Evolutionary conservation across 2,113 vertebrate genomes (phyloP).

Genomic region (Patagioenas fasciata): DNA sequence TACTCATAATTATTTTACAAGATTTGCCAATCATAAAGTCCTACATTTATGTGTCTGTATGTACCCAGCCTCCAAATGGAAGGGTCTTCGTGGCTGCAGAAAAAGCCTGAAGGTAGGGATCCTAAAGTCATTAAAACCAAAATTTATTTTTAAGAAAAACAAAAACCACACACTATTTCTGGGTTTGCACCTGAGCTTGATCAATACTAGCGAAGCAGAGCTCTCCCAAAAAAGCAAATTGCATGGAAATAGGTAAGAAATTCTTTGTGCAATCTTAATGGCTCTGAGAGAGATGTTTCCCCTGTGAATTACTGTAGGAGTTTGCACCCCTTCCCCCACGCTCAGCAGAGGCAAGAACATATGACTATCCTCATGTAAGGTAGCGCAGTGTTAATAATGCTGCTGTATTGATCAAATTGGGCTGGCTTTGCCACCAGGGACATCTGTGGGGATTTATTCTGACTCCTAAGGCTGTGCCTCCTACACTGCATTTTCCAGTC

Average conservation of each 20-base stretch:
- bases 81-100: not conserved
- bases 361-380: conserved; percentile 36
- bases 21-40: not conserved
- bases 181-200: not conserved
- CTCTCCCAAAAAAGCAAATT: conserved; percentile 29
- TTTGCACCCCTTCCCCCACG: conserved; percentile 5
- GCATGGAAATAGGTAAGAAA: not conserved
- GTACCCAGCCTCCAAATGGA: not conserved
- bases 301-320: conserved; percentile 29
- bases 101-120: not conserved
- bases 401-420: conserved; percentile 70
- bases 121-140: not conserved
- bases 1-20: not conserved
- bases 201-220: not conserved
- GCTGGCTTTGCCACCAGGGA: conserved; percentile 33
- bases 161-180: not conserved
- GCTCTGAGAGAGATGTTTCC: conserved; percentile 45
- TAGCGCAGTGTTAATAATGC: conserved; percentile 68
- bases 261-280: conserved; percentile 38
- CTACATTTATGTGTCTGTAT: not conserved
- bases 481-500: conserved; percentile 41
- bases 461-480: not conserved
- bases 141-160: not conserved
- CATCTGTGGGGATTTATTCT: conserved; percentile 37
- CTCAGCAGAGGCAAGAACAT: conserved; percentile 48